A percentile compares a stretch with the other conserved stretches of the same genome.
phyloP scores from a whole-genome alignment of 2,797 vertebrate species.

The Nothura maculosa region DNA sequence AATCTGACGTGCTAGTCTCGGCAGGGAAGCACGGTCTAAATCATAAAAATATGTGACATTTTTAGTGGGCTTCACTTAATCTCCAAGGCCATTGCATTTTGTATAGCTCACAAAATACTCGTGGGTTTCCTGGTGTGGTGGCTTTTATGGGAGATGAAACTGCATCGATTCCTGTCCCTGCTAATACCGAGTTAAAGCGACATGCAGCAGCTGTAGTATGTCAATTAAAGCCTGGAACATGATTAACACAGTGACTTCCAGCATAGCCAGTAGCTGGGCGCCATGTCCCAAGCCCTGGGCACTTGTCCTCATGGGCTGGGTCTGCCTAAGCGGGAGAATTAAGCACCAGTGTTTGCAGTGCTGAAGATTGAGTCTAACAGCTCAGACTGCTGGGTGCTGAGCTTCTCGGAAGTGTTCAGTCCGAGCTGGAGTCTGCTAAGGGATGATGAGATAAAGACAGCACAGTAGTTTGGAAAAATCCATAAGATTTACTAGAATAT shows the following conservation, averaged over 20 bases:
- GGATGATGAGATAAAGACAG: not conserved
- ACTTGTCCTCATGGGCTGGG: not conserved
- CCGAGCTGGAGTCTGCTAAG: not conserved
- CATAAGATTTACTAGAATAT: no score
- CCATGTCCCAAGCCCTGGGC: not conserved
- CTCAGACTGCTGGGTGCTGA: not conserved
- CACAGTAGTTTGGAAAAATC: not conserved
- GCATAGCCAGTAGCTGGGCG: accelerated
- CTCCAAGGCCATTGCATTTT: not conserved
- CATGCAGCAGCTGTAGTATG: not conserved
- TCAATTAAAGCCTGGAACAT: not conserved
- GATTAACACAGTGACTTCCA: not conserved
- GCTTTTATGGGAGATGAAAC: not conserved
- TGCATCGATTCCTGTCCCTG: not conserved
- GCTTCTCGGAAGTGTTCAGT: not conserved
- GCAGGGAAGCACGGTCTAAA: not conserved
- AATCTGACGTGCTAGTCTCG: not conserved
- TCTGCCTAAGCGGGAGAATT: not conserved
- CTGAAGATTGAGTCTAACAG: not conserved
- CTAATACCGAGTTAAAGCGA: not conserved
- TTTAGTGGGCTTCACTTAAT: not conserved
- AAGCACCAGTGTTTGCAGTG: not conserved
- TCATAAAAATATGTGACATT: not conserved
- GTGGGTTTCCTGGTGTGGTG: not conserved
- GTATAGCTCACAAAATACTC: not conserved